These are phyloP conservation scores for Chrysotoxum bicinctum DNA, from an alignment of 2,888 invertebrate species.

Conservation along the genomic window DNA sequence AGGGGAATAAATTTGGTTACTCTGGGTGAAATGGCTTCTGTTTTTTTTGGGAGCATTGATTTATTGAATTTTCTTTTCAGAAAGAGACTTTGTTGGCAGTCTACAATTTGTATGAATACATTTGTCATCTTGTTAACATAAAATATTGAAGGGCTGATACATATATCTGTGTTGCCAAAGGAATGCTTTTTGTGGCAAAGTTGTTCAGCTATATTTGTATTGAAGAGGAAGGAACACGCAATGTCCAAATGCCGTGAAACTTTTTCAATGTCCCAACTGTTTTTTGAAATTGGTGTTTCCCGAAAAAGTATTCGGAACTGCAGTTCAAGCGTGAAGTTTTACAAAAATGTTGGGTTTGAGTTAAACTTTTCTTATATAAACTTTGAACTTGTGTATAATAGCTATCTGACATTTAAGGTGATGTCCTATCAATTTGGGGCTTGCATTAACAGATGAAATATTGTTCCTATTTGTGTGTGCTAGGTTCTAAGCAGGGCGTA, in stretches of 20 bases:
- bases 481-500: too few relatives aligned
- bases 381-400: too few relatives aligned
- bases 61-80: constrained; percentile 47
- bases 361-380: too few relatives aligned
- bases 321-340: too few relatives aligned
- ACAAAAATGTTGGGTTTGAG: too few relatives aligned
- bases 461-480: too few relatives aligned
- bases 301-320: too few relatives aligned
- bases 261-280: neutral
- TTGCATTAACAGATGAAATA: too few relatives aligned
- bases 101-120: constrained; percentile 10
- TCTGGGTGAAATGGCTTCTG: constrained; percentile 27
- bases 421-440: too few relatives aligned
- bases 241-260: neutral
- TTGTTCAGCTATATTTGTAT: neutral
- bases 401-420: too few relatives aligned
- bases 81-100: constrained; percentile 40
- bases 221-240: neutral
- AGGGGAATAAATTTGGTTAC: constrained; percentile 57
- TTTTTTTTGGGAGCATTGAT: constrained; percentile 35
- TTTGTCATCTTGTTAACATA: constrained; percentile 32
- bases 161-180: neutral
- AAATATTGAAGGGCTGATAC: constrained; percentile 25
- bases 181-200: neutral
- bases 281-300: neutral